Base-by-base conservation (phyloP, 2,888 invertebrate genomes). In the Noctua comes region DNA sequence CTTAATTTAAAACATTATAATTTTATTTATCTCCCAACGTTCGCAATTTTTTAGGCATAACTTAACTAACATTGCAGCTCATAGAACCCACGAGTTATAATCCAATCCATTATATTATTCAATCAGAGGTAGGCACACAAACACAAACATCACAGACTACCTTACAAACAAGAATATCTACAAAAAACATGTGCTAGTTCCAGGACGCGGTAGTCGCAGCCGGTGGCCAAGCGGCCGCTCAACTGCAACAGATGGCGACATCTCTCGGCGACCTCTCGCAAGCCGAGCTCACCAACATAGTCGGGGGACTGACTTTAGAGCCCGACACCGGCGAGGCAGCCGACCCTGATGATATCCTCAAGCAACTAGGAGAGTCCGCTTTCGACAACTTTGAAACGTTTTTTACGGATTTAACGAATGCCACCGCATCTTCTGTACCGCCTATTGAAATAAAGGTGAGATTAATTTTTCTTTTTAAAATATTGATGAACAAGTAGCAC, bases 331-430 rank as follows among this genome's bases (percentile, higher is more conserved):
- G 94, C 1, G 96, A 95, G 73, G 94, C 95, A 0, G 94, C 94
- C 73, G 98, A 98, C 92, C 98, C 98, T 72, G 98, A 98, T 87
- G 98, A 98, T 89, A 97, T 98, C 82, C 98, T 98, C 91, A 98
- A 98, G 89, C 98, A 98, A 93, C 96, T 98, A 66, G 98, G 98
- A 57, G 99, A 99, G 90, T 98, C 98, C 75, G 98, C 98, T 80
- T 99, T 99, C 91, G 99, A 99, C 86, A 97, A 97, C 94, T 97
- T 99, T 89, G 99, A 99, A 92, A 98, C 98, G 88, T 97, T 98
- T 92, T 97, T 98, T 90, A 98, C 98, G 81, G 98, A 98, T 93
- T 97, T 98, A 91, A 98, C 98, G 70, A 97, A 97, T 86, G 97
- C 97, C 57, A 96, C 96, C 73, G 98, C 98, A 88, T 98, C 98